These are phyloP conservation scores for Xestia c-nigrum DNA, from an alignment of 2,888 invertebrate genomes.

Conservation along the genomic window DNA sequence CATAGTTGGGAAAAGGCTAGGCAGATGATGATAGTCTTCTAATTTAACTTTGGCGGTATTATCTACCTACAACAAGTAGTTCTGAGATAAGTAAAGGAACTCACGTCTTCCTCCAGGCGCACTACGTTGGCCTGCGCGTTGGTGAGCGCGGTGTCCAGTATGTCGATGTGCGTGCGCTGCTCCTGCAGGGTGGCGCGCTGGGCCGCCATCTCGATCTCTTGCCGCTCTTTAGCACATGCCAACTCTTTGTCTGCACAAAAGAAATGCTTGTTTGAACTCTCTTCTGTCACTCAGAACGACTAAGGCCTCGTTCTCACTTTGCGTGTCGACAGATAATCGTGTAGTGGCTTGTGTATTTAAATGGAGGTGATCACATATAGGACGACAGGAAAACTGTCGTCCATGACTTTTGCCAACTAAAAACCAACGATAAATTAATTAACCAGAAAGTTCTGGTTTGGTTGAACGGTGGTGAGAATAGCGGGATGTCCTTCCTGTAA, in stretches of 20 bases:
- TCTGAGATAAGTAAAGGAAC: neutral
- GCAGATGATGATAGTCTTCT: too few species aligned
- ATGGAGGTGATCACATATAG: too few species aligned
- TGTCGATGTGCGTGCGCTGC: constrained; percentile 97
- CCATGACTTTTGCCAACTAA: too few species aligned
- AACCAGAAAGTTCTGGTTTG: neutral
- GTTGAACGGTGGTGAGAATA: neutral
- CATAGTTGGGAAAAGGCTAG: too few species aligned
- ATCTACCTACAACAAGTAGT: neutral
- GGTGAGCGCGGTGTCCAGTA: constrained; percentile 97
- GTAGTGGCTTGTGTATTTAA: too few species aligned
- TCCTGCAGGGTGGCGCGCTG: constrained; percentile 97
- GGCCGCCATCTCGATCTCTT: constrained; percentile 97
- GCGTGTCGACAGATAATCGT: too few species aligned
- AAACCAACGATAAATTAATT: too few species aligned
- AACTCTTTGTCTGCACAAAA: constrained; percentile 95
- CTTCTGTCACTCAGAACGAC: neutral
- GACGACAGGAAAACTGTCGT: too few species aligned
- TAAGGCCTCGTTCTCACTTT: too few species aligned
- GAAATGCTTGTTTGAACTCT: neutral
- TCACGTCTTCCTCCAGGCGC: constrained; percentile 96
- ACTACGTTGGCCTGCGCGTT: constrained; percentile 97
- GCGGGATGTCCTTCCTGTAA: neutral
- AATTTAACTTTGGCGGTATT: neutral
- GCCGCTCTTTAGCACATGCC: constrained; percentile 96